A percentile compares a stretch with the other conserved stretches of the same genome.
Conservation (phyloP, 2,113 vertebrate species). For the Tursiops truncatus region DNA sequence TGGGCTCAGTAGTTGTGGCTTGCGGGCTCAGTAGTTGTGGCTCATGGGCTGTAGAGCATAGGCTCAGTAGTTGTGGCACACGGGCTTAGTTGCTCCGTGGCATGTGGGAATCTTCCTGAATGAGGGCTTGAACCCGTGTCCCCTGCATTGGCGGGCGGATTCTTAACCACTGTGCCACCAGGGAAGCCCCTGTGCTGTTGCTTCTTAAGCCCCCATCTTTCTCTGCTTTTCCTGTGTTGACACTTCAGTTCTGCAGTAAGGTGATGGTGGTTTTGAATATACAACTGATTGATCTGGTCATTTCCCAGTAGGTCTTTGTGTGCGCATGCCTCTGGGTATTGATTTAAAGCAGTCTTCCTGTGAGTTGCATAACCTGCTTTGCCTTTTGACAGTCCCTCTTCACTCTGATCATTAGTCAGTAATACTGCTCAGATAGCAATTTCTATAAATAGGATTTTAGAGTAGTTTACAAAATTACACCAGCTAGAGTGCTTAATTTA, state of each 20-base stretch:
- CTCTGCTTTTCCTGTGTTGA: neutral
- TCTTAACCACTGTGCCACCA: no score
- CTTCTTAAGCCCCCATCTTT: neutral
- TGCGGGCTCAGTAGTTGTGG: no score
- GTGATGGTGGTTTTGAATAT: neutral
- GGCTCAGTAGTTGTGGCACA: no score
- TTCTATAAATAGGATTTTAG: slow-evolving; percentile 66
- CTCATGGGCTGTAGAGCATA: no score
- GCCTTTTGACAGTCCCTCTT: neutral
- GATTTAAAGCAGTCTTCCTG: neutral
- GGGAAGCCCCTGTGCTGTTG: neutral
- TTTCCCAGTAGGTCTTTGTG: neutral
- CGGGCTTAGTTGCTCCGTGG: no score
- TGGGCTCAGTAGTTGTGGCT: no score
- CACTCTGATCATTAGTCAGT: slow-evolving; percentile 50
- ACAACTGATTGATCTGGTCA: neutral
- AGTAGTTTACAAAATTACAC: slow-evolving; percentile 65
- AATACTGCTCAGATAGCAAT: slow-evolving; percentile 58
- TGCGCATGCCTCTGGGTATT: neutral
- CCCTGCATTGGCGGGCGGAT: no score
- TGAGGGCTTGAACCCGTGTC: no score
- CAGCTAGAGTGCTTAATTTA: slow-evolving; percentile 65
- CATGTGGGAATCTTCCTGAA: no score
- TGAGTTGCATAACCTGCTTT: neutral
- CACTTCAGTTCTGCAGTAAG: neutral